A percentile compares a stretch with the other conserved stretches of the same genome.
Evolutionary conservation across 1,140 invertebrate genomes (phyloP).

Genomic region (Tachypleus tridentatus): DNA sequence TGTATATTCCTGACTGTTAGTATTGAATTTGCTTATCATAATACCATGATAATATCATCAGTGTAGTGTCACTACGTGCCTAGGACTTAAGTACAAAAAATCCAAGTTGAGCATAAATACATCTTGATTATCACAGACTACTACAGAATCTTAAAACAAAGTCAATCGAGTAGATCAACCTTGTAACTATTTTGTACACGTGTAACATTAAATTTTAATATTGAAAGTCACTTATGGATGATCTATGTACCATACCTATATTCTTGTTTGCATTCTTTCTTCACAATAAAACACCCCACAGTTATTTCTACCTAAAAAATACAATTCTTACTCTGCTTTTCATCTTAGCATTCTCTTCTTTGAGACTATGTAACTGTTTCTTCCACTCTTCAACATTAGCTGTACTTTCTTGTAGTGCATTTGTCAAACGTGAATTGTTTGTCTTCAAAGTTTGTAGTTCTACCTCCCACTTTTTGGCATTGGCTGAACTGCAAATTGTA

Average conservation of each 20-base stretch:
- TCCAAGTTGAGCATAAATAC: too few species aligned
- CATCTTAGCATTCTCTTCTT: conserved; percentile 85
- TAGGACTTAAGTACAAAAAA: too few species aligned
- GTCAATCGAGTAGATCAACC: background rate
- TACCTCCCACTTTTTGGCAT: conserved; percentile 97
- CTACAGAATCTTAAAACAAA: background rate
- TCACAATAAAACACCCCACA: too few species aligned
- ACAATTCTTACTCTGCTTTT: conserved; percentile 47
- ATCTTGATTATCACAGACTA: too few species aligned
- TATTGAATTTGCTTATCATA: too few species aligned
- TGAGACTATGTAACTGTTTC: conserved; percentile 84
- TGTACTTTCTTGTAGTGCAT: conserved; percentile 90
- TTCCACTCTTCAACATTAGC: conserved; percentile 99
- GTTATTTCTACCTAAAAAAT: too few species aligned
- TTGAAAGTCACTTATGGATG: too few species aligned
- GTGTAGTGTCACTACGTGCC: too few species aligned
- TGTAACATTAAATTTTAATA: background rate
- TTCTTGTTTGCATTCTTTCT: too few species aligned
- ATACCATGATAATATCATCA: too few species aligned
- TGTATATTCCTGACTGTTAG: too few species aligned
- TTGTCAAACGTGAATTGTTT: conserved; percentile 86
- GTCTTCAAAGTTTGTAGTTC: conserved; percentile 91
- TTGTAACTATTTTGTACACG: background rate
- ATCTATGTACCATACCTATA: too few species aligned
- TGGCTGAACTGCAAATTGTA: conserved; percentile 60